Evolutionary conservation across 2,888 invertebrate genomes (phyloP).

Genomic region (Oeneis ivallda): DNA sequence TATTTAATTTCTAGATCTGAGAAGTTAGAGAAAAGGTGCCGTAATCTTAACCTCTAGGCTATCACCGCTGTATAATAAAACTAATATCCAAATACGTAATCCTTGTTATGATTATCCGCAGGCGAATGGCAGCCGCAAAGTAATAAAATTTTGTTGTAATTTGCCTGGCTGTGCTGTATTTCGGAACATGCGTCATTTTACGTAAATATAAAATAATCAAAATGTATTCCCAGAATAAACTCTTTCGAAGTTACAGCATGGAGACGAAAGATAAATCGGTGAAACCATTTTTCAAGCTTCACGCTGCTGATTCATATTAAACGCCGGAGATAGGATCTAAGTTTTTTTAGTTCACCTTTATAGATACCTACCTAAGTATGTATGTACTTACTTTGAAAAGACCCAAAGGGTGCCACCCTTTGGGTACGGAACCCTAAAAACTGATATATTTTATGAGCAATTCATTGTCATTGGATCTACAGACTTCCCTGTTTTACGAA

Average conservation of each 20-base stretch:
- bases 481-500: no score
- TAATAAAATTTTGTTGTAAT: conserved; percentile 59
- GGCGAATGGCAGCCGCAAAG: conserved; percentile 38
- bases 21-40: no score
- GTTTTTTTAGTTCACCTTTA: no score
- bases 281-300: conserved; percentile 31
- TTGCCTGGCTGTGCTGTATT: conserved; percentile 54
- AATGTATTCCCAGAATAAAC: conserved; percentile 58
- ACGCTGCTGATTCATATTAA: conserved; percentile 28
- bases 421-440: no score
- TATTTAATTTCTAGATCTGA: not conserved
- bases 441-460: no score
- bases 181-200: conserved; percentile 65
- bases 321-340: conserved; percentile 12
- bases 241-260: conserved; percentile 49
- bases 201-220: conserved; percentile 56
- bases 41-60: no score
- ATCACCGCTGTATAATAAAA: no score
- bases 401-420: no score
- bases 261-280: conserved; percentile 35
- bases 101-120: conserved; percentile 36
- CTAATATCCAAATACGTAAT: conserved; percentile 35
- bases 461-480: no score
- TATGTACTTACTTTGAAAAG: no score
- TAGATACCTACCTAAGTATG: no score